Evolutionary conservation across 2,113 vertebrate species (phyloP).

Genomic region (Callopanchax toddi): DNA sequence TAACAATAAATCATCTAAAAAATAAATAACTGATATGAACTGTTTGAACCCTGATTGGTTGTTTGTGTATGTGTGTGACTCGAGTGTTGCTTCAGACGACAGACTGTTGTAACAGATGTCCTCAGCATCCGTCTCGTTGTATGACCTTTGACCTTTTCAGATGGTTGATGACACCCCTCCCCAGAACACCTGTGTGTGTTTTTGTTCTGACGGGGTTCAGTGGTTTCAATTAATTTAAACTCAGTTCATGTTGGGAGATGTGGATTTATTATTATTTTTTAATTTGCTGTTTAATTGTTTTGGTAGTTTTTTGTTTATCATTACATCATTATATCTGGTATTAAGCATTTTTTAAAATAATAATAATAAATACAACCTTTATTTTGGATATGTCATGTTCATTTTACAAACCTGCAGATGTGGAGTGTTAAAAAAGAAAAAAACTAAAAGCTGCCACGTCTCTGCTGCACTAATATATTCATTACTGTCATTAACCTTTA

Average conservation of each 20-base stretch:
- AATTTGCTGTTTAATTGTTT: too few relatives aligned
- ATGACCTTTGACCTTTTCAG: slow-evolving; percentile 69
- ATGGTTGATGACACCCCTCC: slow-evolving; percentile 53
- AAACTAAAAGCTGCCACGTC: slow-evolving; percentile 43
- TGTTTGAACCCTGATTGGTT: too few relatives aligned
- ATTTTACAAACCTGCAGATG: slow-evolving; percentile 19
- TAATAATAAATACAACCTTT: too few relatives aligned
- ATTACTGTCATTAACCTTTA: slow-evolving; percentile 81
- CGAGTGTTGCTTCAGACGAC: slow-evolving; percentile 34
- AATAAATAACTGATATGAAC: too few relatives aligned
- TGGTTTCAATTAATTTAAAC: slow-evolving; percentile 15
- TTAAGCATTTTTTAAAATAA: too few relatives aligned
- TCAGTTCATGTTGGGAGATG: neutral
- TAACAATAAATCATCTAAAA: too few relatives aligned
- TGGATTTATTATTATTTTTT: neutral
- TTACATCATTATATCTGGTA: too few relatives aligned
- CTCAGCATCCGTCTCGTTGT: slow-evolving; percentile 44
- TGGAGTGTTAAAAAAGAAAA: slow-evolving; percentile 23
- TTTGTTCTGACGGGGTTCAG: neutral
- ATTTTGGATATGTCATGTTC: neutral
- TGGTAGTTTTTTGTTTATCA: too few relatives aligned
- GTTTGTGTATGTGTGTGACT: slow-evolving; percentile 19
- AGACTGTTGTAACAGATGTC: slow-evolving; percentile 58
- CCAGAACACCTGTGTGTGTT: neutral
- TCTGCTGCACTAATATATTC: slow-evolving; percentile 73